Base-by-base conservation (phyloP, 2,888 invertebrate species). In the Chrysina gloriosa region DNA sequence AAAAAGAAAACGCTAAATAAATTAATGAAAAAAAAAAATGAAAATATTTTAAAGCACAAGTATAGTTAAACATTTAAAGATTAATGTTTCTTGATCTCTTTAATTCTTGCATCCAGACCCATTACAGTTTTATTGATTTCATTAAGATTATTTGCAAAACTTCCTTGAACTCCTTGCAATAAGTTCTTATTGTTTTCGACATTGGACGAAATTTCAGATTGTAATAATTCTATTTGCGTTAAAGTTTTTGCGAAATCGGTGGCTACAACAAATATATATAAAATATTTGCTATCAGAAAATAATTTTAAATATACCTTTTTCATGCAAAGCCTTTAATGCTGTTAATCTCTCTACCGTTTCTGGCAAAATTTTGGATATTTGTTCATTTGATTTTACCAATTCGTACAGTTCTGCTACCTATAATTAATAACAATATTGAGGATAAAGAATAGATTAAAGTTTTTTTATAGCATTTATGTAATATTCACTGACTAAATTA, bases 321-420 rank as follows among this genome's bases (percentile, higher is more conserved):
- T 92, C 92, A 79, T 98, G 97, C 3, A 98, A 84, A 2, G 91
- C 89, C 82, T 95, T 94, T 2, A 98, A 84, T 1, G 96, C 92
- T 75, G 92, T 89, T 87, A 98, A 90, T 65, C 97, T 88, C 75
- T 95, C 93, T 31, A 97, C 87, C 21, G 93, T 89, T 76, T 90
- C 89, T 0, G 94, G 94, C 69, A 95, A 79, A 68, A 95, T 87
- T 80, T 94, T 91, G 56, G 91, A 88, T 69, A 94, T 87, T 6
- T 90, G 89, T 78, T 97, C 96, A 68, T 92, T 92, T 81, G 94
- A 93, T 82, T 95, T 95, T 73, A 95, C 88, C 73, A 96, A 84
- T 73, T 95, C 95, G 82, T 96, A 94, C 70, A 97, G 84, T 79
- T 97, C 94, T 61, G 89, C 86, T 70, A 95, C 89, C 93, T 94